A percentile compares a stretch with the other conserved stretches of the same genome.
phyloP scores from a whole-genome alignment of 2,113 vertebrate species.

The Mesocricetus auratus region DNA sequence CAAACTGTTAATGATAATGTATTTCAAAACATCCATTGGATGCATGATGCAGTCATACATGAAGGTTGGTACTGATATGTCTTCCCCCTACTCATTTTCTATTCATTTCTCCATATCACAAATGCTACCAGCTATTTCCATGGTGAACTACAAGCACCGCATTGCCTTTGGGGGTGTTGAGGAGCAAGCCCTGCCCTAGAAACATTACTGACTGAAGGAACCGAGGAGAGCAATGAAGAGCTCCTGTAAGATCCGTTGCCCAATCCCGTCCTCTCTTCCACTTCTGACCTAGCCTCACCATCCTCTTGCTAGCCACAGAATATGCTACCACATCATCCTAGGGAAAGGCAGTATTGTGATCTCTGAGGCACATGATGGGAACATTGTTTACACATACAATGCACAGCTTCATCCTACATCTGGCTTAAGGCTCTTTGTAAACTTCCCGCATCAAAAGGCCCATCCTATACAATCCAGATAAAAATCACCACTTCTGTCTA shows the following conservation, averaged over 20 bases:
- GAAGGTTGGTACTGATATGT: neutral
- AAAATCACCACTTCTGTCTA: neutral
- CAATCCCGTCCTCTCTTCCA: neutral
- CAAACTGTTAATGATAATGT: neutral
- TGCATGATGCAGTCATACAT: neutral
- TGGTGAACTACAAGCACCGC: neutral
- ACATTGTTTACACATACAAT: neutral
- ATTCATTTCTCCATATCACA: neutral
- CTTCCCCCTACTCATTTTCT: neutral
- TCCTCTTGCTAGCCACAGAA: no score
- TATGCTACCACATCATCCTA: neutral
- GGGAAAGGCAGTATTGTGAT: neutral
- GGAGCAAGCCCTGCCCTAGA: neutral
- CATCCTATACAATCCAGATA: neutral
- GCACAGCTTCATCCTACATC: neutral
- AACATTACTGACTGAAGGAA: neutral
- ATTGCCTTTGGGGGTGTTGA: neutral
- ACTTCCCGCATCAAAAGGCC: neutral
- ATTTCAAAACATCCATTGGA: neutral
- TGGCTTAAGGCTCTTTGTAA: neutral
- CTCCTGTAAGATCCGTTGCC: neutral
- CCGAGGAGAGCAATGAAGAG: neutral
- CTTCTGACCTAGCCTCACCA: neutral
- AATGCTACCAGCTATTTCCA: no score
- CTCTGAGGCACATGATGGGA: neutral